Evolutionary conservation across 2,113 vertebrate genomes (phyloP).

Genomic region (Entelurus aequoreus): DNA sequence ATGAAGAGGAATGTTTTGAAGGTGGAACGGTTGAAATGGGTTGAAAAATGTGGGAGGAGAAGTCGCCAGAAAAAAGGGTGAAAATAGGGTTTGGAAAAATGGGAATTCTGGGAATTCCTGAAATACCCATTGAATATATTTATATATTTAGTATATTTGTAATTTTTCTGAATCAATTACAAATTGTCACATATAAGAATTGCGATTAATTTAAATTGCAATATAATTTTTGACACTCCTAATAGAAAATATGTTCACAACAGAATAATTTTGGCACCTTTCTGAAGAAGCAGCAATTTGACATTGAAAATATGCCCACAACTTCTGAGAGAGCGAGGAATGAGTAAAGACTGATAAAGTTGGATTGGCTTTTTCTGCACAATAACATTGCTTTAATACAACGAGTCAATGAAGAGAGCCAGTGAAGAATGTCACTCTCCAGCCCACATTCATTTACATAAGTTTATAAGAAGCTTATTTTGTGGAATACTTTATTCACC

Average conservation of each 20-base stretch:
- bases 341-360: constrained; percentile 39
- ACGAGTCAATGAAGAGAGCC: constrained; percentile 47
- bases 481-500: constrained; percentile 51
- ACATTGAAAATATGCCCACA: constrained; percentile 41
- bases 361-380: constrained; percentile 37
- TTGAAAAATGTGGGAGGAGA: no score
- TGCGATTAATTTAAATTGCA: no score
- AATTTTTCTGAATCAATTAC: no score
- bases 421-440: no score
- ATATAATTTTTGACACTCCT: constrained; percentile 1
- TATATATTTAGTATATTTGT: no score
- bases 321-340: constrained; percentile 35
- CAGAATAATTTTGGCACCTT: constrained; percentile 11
- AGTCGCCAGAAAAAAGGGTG: no score
- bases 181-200: no score
- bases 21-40: no score
- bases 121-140: no score
- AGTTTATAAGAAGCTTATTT: constrained; percentile 71
- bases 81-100: no score
- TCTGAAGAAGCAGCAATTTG: constrained; percentile 32
- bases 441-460: constrained; percentile 67
- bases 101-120: no score
- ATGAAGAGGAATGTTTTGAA: no score
- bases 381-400: constrained; percentile 35
- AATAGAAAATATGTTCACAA: constrained; percentile 9